phyloP scores from a whole-genome alignment of 2,888 invertebrate species.

The Diaperis boleti region DNA sequence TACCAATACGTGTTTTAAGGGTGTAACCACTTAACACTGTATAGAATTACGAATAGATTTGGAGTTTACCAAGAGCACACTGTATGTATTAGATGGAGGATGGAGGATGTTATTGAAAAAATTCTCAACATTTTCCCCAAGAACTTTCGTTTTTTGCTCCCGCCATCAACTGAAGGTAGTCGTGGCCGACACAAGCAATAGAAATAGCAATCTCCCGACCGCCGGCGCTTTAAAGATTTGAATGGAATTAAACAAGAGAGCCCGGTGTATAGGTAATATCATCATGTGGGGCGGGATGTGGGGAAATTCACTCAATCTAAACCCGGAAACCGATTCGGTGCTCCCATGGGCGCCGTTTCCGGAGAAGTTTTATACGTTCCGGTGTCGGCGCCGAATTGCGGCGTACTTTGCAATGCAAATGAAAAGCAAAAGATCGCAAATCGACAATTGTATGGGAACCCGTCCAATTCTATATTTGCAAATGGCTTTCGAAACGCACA shows the following conservation, averaged over 20 bases:
- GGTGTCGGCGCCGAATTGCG: slow-evolving; percentile 64
- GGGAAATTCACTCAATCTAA: slow-evolving; percentile 67
- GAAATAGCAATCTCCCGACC: slow-evolving; percentile 60
- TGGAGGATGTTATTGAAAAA: too few species aligned
- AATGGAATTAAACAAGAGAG: slow-evolving; percentile 64
- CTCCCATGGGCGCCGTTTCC: slow-evolving; percentile 64
- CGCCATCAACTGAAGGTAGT: slow-evolving; percentile 37
- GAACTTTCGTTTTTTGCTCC: neutral
- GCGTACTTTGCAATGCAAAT: slow-evolving; percentile 66
- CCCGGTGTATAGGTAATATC: slow-evolving; percentile 64
- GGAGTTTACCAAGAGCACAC: too few species aligned
- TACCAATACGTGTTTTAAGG: too few species aligned
- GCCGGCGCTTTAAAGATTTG: slow-evolving; percentile 62
- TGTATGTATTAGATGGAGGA: too few species aligned
- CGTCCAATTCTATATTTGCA: slow-evolving; percentile 63
- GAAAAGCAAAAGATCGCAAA: slow-evolving; percentile 67
- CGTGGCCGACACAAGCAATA: slow-evolving; percentile 48
- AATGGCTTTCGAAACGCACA: slow-evolving; percentile 61
- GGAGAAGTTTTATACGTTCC: slow-evolving; percentile 63
- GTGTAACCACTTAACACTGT: too few species aligned
- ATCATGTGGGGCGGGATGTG: slow-evolving; percentile 62
- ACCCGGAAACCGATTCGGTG: slow-evolving; percentile 66
- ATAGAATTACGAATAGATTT: too few species aligned
- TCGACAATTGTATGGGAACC: slow-evolving; percentile 65
- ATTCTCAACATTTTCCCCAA: too few species aligned